A percentile compares a stretch with the other conserved stretches of the same genome.
Conservation (phyloP, 2,113 vertebrate species). For the Larimichthys crocea region DNA sequence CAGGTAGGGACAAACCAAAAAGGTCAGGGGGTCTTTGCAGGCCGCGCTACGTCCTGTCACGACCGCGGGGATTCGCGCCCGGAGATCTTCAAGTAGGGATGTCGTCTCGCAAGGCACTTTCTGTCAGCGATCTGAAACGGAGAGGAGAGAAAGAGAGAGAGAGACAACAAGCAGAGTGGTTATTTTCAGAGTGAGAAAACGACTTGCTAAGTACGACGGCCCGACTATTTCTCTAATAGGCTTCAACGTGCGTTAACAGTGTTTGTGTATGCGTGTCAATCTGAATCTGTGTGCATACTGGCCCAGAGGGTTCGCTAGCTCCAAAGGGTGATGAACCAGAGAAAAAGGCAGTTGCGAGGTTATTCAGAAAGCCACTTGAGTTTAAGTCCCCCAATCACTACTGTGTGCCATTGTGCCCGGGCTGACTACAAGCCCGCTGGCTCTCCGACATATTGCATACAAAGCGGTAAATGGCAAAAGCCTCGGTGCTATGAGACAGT, state of each 20-base stretch:
- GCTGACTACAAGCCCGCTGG: constrained; percentile 47
- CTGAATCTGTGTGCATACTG: constrained; percentile 69
- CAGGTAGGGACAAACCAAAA: constrained; percentile 67
- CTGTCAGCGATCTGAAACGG: constrained; percentile 85
- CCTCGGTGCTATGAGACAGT: constrained; percentile 62
- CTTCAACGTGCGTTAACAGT: constrained; percentile 20
- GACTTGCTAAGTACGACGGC: constrained; percentile 28
- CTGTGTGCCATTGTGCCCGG: constrained; percentile 29
- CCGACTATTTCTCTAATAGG: constrained; percentile 27
- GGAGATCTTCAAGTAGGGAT: constrained; percentile 81
- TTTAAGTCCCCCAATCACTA: constrained; percentile 41
- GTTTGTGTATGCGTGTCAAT: constrained; percentile 32
- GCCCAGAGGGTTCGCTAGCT: constrained; percentile 60
- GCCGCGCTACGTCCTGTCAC: constrained; percentile 80
- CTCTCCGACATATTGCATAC: constrained; percentile 48
- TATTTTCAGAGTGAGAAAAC: constrained; percentile 39
- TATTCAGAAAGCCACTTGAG: constrained; percentile 57
- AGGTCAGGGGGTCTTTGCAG: constrained; percentile 73
- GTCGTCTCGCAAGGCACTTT: constrained; percentile 91
- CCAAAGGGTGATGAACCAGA: constrained; percentile 69
- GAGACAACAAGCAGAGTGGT: constrained; percentile 55
- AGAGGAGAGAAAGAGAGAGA: constrained; percentile 52
- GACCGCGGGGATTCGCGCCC: constrained; percentile 60
- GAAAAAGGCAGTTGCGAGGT: constrained; percentile 76
- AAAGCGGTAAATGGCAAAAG: constrained; percentile 54